Base-by-base conservation (phyloP, 2,888 invertebrate genomes). In the Zygogramma bicolorata region DNA sequence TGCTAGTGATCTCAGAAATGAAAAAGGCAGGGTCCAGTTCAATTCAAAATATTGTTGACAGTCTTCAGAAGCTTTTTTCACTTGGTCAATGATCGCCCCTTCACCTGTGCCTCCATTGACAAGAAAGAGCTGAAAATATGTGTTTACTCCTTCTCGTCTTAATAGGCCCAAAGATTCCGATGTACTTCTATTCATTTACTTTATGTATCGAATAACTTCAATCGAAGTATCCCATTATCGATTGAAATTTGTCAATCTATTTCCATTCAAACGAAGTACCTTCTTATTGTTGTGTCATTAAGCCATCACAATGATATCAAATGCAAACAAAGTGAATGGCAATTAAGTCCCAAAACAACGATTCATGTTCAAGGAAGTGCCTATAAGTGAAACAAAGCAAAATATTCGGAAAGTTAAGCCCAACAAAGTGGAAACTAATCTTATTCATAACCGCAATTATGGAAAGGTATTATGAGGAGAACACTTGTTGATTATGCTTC, bases 351-450 rank as follows among this genome's bases (percentile, higher is more conserved):
- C 57, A 69, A 72, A 65, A 68, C 68, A 65, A 66, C 68, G 70
- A 70, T 59, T 72, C 69, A 61, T 74, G 75, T 74, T 69, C 61
- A 69, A 73, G 73, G 69, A 69, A 69, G 69, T 58, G 65, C n/a
- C 73, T 73, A 31, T 69, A 71, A 77, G 78, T 76, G 73, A 81
- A 83, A 83, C 83, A 83, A 83, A 81, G 83, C 81, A 76, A 79
- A 81, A 81, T 81, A 83, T 81, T 82, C 79, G 67, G 76, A 79
- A 82, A 81, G 79, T 82, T 76, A 77, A 77, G 77, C 78, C 73
- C 79, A 81, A 79, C 83, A 82, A 83, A 83, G 77, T 81, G 82
- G 83, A 83, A 83, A 83, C 80, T 83, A 83, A 83, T 83, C 82
- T 82, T 82, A 83, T 83, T 82, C 82, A 82, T 80, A 78, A 81